Conservation (phyloP, 2,797 vertebrate species). For the Hippocampus kuda region DNA sequence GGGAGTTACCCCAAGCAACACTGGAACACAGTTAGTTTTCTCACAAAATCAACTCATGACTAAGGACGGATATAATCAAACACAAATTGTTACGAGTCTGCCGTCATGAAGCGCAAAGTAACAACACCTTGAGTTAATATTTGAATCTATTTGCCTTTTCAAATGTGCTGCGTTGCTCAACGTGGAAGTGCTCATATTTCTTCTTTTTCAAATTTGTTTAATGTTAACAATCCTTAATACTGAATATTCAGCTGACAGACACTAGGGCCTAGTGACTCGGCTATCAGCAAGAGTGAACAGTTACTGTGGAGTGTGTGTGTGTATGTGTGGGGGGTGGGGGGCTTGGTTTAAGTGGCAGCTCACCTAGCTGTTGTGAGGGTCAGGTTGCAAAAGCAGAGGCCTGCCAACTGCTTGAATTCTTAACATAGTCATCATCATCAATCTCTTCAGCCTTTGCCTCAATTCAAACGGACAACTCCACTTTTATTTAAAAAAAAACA, state of each 20-base stretch:
- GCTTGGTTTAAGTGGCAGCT: slow-evolving; percentile 21
- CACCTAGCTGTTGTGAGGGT: slow-evolving; percentile 39
- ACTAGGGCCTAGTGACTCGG: neutral
- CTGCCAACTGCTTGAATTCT: slow-evolving; percentile 18
- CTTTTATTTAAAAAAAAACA: neutral
- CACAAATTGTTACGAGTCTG: neutral
- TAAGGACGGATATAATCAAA: neutral
- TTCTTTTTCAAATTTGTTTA: neutral
- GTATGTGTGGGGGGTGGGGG: too few species aligned
- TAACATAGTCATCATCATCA: neutral
- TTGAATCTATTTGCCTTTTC: neutral
- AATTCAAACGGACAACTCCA: neutral
- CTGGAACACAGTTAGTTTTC: neutral
- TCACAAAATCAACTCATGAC: neutral
- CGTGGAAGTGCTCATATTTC: neutral
- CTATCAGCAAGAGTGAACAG: slow-evolving; percentile 10
- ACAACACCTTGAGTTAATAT: slow-evolving; percentile 2
- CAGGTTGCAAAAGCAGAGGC: slow-evolving; percentile 37
- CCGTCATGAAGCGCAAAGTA: neutral
- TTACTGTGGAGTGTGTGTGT: slow-evolving; percentile 14
- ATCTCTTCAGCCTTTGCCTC: neutral
- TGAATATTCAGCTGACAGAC: slow-evolving; percentile 12
- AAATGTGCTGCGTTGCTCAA: neutral
- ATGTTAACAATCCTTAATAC: neutral
- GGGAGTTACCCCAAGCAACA: neutral